phyloP scores from a whole-genome alignment of 2,888 invertebrate species.

The Lasioglossum morio region DNA sequence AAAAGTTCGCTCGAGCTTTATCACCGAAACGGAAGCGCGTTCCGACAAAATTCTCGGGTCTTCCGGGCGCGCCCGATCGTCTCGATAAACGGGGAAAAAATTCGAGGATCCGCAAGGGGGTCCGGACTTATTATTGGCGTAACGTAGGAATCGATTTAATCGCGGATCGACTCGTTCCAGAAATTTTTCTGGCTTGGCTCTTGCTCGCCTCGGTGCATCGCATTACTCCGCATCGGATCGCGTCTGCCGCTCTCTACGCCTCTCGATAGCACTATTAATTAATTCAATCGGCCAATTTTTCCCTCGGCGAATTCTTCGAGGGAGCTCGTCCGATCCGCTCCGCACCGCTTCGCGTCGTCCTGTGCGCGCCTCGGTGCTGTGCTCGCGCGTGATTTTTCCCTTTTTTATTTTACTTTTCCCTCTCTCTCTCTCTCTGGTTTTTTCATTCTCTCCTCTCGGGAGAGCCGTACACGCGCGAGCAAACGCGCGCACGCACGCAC shows the following conservation, averaged over 20 bases:
- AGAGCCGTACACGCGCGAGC: not conserved
- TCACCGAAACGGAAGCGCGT: constrained; percentile 10
- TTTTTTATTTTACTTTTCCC: constrained; percentile 23
- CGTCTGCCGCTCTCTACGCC: constrained; percentile 26
- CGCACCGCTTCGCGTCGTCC: not conserved
- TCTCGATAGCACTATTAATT: constrained; percentile 63
- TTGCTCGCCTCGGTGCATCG: not conserved
- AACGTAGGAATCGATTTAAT: constrained; percentile 43
- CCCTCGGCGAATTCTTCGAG: constrained; percentile 55
- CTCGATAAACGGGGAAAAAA: constrained; percentile 5
- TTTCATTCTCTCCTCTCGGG: not conserved
- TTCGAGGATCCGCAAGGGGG: constrained; percentile 14
- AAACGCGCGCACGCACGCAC: not conserved
- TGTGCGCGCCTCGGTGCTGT: constrained; percentile 21
- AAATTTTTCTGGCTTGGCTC: constrained; percentile 33
- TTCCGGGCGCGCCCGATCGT: not conserved
- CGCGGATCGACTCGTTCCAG: constrained; percentile 35
- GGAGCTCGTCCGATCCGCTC: constrained; percentile 8
- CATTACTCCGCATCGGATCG: constrained; percentile 19
- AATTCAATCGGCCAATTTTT: constrained; percentile 60
- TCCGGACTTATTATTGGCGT: constrained; percentile 28
- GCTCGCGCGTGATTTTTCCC: constrained; percentile 44
- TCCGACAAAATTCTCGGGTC: constrained; percentile 4
- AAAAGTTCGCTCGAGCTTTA: not conserved
- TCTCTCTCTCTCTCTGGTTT: constrained; percentile 13